These are phyloP conservation scores for Neuroscelio doddi DNA, from an alignment of 2,888 invertebrate species.

Conservation along the genomic window DNA sequence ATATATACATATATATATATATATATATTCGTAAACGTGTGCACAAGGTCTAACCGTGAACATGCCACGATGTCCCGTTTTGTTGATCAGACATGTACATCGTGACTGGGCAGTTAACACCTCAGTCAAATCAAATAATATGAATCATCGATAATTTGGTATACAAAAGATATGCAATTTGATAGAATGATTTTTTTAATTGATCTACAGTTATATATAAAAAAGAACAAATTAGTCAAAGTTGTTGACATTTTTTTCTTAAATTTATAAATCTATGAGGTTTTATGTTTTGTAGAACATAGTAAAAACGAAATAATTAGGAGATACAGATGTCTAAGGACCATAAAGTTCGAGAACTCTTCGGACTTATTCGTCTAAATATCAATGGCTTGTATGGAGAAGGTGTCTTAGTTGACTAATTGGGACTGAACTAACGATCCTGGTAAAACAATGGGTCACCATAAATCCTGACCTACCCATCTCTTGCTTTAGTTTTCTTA, in stretches of 20 bases:
- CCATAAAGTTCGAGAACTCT: slow-evolving; percentile 1
- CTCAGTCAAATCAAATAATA: slow-evolving; percentile 25
- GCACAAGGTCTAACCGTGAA: slow-evolving; percentile 18
- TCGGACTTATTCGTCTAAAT: not conserved
- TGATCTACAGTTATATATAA: no score
- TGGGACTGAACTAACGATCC: slow-evolving; percentile 34
- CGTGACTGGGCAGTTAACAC: slow-evolving; percentile 66
- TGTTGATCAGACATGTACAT: slow-evolving; percentile 59
- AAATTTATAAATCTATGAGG: no score
- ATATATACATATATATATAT: slow-evolving; percentile 5
- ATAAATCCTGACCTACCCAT: slow-evolving; percentile 22
- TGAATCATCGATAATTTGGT: slow-evolving; percentile 4
- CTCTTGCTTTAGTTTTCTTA: no score
- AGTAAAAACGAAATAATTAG: slow-evolving; percentile 38
- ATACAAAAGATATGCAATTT: no score
- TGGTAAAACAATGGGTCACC: slow-evolving; percentile 42
- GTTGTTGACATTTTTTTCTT: no score
- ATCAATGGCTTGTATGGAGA: not conserved
- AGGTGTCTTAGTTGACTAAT: slow-evolving; percentile 15
- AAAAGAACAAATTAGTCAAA: not conserved
- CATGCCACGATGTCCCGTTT: slow-evolving; percentile 53
- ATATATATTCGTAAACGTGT: slow-evolving; percentile 5
- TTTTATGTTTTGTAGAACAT: slow-evolving; percentile 2
- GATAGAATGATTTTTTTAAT: no score
- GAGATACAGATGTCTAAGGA: slow-evolving; percentile 48